Base-by-base conservation (phyloP, 2,113 vertebrate genomes). In the Grantiella picta region DNA sequence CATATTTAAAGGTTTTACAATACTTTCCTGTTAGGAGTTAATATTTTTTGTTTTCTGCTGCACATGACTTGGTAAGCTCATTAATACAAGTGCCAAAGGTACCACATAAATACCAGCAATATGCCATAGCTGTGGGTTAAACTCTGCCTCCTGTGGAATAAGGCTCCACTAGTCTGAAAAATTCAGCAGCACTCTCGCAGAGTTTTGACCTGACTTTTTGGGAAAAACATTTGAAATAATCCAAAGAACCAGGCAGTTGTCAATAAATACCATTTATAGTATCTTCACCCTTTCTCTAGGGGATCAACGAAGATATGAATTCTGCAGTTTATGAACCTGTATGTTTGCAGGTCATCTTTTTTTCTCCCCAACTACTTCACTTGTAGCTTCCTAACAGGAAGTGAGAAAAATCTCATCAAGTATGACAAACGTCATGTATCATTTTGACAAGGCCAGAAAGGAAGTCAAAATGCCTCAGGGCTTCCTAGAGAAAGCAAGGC, bases 381-480 rank as follows among this genome's bases (percentile, higher is more conserved):
- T 35, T 63, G 35, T 18, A 75, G 24, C 38, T 86, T 86, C 80
- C 50, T n/a, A 50, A 64, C 28, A 56, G 22, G 18, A 52, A 59
- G 16, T 3, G 7, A 28, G 12, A 27, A 83, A 56, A 89, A 47
- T 7, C 0, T 0, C 38, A 35, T 27, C 3, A 35, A 22, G 6
- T 50, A 63, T 29, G 29, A 80, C 9, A 47, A 86, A 63, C 4
- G 27, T 11, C 11, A 33, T 16, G 4, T 45, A 50, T 44, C 28
- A 36, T 47, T 85, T 76, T 78, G 56, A 40, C 60, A 92, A 86
- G 29, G 45, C 28, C 49, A 93, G 36, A 75, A 80, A 78, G 21
- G 9, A 90, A 92, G 44, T 44, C 18, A 84, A 40, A 92, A 81
- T 71, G 47, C 20, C 56, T 38, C 27, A 64, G 50, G 29, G 38